A percentile compares a stretch with the other conserved stretches of the same genome.
Conservation (phyloP, 2,888 invertebrate genomes). For the Drosophila multiciliata region DNA sequence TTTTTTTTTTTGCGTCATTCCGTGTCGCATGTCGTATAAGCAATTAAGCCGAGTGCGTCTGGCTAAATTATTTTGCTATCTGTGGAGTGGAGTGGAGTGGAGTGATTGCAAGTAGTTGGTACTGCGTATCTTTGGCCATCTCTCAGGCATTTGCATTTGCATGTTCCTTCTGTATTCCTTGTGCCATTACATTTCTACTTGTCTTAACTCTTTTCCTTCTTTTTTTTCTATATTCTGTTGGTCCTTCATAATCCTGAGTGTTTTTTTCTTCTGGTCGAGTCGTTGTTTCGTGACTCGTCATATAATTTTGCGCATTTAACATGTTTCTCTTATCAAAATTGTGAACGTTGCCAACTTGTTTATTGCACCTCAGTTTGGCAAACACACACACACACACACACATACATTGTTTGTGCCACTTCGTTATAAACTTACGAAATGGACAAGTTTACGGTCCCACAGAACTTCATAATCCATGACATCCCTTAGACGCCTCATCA, state of each 20-base stretch:
- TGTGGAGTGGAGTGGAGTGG: not conserved
- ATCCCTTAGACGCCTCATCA: constrained; percentile 3
- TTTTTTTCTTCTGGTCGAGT: not conserved
- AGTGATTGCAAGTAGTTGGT: constrained; percentile 16
- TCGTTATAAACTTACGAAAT: constrained; percentile 11
- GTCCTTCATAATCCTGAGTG: not conserved
- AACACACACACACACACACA: constrained; percentile 21
- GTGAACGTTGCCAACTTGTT: constrained; percentile 68
- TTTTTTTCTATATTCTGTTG: not conserved
- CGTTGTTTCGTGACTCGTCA: constrained; percentile 43
- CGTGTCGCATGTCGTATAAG: constrained; percentile 23
- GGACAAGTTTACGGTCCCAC: constrained; percentile 35
- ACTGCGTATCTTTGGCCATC: constrained; percentile 13
- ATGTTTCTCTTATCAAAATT: constrained; percentile 68
- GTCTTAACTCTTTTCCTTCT: not conserved
- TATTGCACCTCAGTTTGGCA: constrained; percentile 66
- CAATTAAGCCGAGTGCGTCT: constrained; percentile 58
- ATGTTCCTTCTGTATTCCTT: constrained; percentile 66
- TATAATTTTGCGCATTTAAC: constrained; percentile 63
- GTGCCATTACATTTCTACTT: constrained; percentile 37
- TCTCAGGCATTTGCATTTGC: constrained; percentile 56
- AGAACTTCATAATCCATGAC: constrained; percentile 16
- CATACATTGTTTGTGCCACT: not conserved
- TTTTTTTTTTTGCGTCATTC: not conserved
- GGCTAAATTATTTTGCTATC: constrained; percentile 56